Evolutionary conservation across 1,140 invertebrate species (phyloP).

Genomic region (Plectrocnemia conspersa): DNA sequence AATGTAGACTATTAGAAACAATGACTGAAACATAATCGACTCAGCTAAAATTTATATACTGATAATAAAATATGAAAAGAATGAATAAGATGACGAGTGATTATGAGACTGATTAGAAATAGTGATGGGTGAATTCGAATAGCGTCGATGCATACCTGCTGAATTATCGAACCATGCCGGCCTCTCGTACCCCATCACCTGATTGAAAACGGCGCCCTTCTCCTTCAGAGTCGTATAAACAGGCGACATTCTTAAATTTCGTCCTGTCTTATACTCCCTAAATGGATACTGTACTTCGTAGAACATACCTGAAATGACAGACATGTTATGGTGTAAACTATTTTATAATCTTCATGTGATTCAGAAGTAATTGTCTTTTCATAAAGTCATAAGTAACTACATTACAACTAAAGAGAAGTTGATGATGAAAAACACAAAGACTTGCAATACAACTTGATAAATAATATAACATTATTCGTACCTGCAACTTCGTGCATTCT

Average conservation of each 20-base stretch:
- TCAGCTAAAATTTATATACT: neutral
- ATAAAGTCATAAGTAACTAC: neutral
- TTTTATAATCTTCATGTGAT: neutral
- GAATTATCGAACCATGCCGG: constrained; percentile 82
- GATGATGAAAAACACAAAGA: neutral
- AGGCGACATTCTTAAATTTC: constrained; percentile 92
- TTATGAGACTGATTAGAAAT: neutral
- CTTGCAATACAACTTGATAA: neutral
- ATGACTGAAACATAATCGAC: constrained; percentile 36
- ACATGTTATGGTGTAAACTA: neutral
- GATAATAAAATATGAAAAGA: neutral
- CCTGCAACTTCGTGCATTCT: constrained; percentile 91
- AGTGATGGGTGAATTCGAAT: neutral
- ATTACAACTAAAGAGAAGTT: neutral
- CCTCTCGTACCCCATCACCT: constrained; percentile 97
- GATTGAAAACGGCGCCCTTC: constrained; percentile 94
- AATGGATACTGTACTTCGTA: constrained; percentile 81
- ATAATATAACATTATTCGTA: constrained; percentile 37
- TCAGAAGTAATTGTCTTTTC: neutral
- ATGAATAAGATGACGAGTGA: neutral
- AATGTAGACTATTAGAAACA: too few species aligned
- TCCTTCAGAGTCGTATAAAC: constrained; percentile 89
- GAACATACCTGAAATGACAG: constrained; percentile 56
- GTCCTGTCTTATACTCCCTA: constrained; percentile 78
- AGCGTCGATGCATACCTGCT: neutral